phyloP scores from a whole-genome alignment of 2,113 vertebrate species.

The Rhinolophus ferrumequinum region DNA sequence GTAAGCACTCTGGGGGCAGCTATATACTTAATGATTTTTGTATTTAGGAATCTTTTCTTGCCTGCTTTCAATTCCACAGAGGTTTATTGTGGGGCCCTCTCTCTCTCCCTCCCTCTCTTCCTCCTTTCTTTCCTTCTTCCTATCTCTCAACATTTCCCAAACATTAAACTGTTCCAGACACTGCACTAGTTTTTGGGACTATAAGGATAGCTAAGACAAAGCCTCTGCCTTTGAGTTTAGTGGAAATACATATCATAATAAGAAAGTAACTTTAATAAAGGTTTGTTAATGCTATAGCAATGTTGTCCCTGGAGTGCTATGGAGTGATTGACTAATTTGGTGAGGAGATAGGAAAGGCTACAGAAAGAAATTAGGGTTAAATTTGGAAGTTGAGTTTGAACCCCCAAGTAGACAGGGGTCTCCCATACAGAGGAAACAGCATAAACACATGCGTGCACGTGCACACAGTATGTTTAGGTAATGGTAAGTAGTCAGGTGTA shows the following conservation, averaged over 20 bases:
- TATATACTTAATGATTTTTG: slow-evolving; percentile 9
- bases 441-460: neutral
- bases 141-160: neutral
- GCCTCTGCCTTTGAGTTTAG: neutral
- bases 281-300: neutral
- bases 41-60: neutral
- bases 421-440: neutral
- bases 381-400: slow-evolving; percentile 4
- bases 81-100: neutral
- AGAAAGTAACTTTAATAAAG: neutral
- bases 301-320: neutral
- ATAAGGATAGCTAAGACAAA: neutral
- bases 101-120: neutral
- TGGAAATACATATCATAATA: neutral
- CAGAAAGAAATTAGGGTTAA: neutral
- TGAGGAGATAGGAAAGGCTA: neutral
- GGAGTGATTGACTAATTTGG: neutral
- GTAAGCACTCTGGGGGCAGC: neutral
- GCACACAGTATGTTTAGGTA: neutral
- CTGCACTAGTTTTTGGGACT: neutral
- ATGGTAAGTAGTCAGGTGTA: neutral
- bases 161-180: neutral
- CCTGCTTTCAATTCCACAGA: slow-evolving; percentile 14
- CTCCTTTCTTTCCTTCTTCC: neutral
- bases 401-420: neutral